Conservation (phyloP, 2,113 vertebrate species). For the Sphaerodactylus townsendi region DNA sequence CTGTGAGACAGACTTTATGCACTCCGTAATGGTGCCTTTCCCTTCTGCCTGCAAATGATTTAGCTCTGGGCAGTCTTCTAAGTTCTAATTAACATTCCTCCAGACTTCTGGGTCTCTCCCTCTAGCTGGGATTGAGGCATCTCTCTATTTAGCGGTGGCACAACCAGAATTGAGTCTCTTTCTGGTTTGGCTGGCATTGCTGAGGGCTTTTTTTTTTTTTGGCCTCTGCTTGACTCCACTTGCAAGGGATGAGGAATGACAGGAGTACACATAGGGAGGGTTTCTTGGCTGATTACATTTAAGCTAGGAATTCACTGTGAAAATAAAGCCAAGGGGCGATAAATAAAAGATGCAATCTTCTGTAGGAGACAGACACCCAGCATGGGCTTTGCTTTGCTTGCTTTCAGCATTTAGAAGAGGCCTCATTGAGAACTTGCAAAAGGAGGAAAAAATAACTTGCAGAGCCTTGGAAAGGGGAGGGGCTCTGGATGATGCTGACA, state of each 20-base stretch:
- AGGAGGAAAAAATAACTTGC: slow-evolving; percentile 61
- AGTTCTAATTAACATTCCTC: slow-evolving; percentile 57
- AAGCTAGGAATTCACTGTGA: slow-evolving; percentile 93
- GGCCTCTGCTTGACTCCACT: slow-evolving; percentile 81
- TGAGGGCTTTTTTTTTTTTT: slow-evolving; percentile 39
- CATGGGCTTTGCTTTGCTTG: slow-evolving; percentile 76
- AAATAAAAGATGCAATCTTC: slow-evolving; percentile 98
- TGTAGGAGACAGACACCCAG: slow-evolving; percentile 78
- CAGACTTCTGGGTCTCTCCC: slow-evolving; percentile 27
- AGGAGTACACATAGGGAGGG: slow-evolving; percentile 89
- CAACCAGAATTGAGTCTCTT: slow-evolving; percentile 21
- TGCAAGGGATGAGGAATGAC: slow-evolving; percentile 91
- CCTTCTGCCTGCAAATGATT: slow-evolving; percentile 51
- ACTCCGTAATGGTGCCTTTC: slow-evolving; percentile 75
- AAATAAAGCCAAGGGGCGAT: slow-evolving; percentile 92
- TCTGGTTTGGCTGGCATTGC: slow-evolving; percentile 61
- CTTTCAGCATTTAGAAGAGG: slow-evolving; percentile 75
- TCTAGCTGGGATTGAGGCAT: slow-evolving; percentile 19
- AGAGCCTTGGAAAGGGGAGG: slow-evolving; percentile 36
- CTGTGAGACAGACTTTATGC: slow-evolving; percentile 77
- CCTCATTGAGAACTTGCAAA: slow-evolving; percentile 70
- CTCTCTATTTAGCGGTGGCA: slow-evolving; percentile 39
- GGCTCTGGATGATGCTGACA: slow-evolving; percentile 57
- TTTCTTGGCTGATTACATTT: slow-evolving; percentile 96
- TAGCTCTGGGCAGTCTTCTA: slow-evolving; percentile 39